Base-by-base conservation (phyloP, 2,888 invertebrate genomes). In the Caenorhabditis uteleia region DNA sequence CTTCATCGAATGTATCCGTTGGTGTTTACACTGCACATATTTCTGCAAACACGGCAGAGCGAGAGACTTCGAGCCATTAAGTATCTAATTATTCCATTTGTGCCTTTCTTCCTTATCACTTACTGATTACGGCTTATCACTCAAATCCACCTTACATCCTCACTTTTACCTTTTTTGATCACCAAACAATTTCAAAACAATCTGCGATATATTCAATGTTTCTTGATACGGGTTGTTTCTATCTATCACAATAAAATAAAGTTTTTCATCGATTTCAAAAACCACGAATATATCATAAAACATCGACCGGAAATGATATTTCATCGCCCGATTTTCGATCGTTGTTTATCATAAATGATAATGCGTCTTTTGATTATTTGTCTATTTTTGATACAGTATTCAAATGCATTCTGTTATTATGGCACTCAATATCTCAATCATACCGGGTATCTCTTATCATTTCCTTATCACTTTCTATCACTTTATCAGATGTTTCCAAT, bases 61-160 rank as follows among this genome's bases (percentile, higher is more conserved):
- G 12, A 50, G 64, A 20, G 64, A 70, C 8, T 70, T 70, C 42
- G 67, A 70, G 40, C 67, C 64, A 3, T 58, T 70, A 18, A 67
- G 60, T 39, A 70, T 70, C 34, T 67, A 31, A 54, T 27, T 27
- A 50, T 29, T 23, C 16, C n/a, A 8, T 38, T 18, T 18, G 6
- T 18, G 16, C 20, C 7, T 8, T 20, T 40, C 25, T 12, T 6
- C 14, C 12, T 8, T 14, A 23, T 40, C 40, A 40, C n/a, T n/a
- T 34, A n/a, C n/a, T n/a, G n/a, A n/a, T n/a, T n/a, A n/a, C n/a
- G n/a, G n/a, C n/a, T n/a, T n/a, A n/a, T n/a, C n/a, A n/a, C n/a
- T n/a, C n/a, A n/a, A n/a, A n/a, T n/a, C n/a, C n/a, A n/a, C n/a
- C n/a, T n/a, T n/a, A n/a, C n/a, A n/a, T 34, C n/a, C 14, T 34